Base-by-base conservation (phyloP, 2,113 vertebrate species). In the Austrofundulus limnaeus region DNA sequence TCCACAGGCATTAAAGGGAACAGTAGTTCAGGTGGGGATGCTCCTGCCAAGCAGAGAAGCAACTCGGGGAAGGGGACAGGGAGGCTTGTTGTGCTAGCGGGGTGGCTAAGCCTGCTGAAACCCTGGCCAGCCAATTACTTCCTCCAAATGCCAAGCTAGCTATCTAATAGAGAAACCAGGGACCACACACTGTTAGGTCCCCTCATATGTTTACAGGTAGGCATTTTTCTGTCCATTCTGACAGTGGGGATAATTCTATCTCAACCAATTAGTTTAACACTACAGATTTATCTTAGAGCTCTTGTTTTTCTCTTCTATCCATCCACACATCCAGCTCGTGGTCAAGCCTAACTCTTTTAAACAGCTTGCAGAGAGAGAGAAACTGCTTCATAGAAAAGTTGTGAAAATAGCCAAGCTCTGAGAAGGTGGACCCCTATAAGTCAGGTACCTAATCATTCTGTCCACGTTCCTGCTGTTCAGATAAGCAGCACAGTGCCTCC, bases 101-200 rank as follows among this genome's bases (percentile, higher is more conserved):
- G 87, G 86, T 85, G 81, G 85, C 88, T 92, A 89, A 92, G 86
- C 90, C 84, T 74, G 71, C 88, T 61, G 84, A 88, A 92, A 86
- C 86, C 86, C 86, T 50, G 79, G 78, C 81, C 86, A 82, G 87
- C 88, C 91, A 92, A 90, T 91, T 92, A 91, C 84, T 90, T 84
- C 78, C 66, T 56, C 75, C 77, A 54, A 83, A 83, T 82, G 85
- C 86, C 89, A 87, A 80, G 80, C 75, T 75, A 75, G 60, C 81
- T 82, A 76, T 74, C 73, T 92, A 91, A 92, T 92, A 88, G 89
- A 86, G 83, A 75, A 89, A 85, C 90, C 60, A 62, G 88, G 86
- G 90, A 90, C 65, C 66, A 4, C 81, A 71, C 66, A 51, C 82
- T 79, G 76, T 66, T 81, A 48, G 85, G 82, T 86, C 78, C 75